A percentile compares a stretch with the other conserved stretches of the same genome.
Evolutionary conservation across 2,113 vertebrate genomes (phyloP).

Genomic region (Grammomys surdaster): DNA sequence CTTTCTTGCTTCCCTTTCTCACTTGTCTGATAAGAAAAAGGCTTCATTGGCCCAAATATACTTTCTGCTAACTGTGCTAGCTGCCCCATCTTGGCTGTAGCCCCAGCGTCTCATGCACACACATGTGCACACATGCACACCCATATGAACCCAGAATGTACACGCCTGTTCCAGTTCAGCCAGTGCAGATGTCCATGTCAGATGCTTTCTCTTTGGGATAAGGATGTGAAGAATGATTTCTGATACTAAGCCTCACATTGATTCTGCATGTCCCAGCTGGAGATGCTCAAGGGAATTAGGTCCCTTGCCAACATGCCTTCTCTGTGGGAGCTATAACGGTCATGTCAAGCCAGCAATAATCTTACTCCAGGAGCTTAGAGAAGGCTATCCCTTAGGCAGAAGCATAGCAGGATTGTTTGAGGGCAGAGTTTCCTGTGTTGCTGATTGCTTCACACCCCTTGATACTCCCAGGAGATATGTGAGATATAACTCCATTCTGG

Average conservation of each 20-base stretch:
- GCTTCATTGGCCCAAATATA: neutral
- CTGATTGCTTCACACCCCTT: neutral
- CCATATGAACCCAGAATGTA: neutral
- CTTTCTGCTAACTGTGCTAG: neutral
- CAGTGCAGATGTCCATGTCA: rapidly evolving
- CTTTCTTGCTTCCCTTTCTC: neutral
- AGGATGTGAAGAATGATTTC: neutral
- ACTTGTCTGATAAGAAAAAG: neutral
- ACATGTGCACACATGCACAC: rapidly evolving
- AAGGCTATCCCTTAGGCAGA: neutral
- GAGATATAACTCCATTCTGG: neutral
- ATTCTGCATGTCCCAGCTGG: neutral
- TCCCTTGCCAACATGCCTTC: rapidly evolving
- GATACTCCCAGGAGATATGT: neutral
- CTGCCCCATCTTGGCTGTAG: no score
- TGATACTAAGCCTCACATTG: neutral
- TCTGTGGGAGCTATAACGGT: no score
- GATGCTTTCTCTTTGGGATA: neutral
- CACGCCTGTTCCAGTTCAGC: neutral
- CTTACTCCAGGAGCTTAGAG: neutral
- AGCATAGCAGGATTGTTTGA: neutral
- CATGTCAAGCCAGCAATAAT: neutral
- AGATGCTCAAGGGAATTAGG: neutral
- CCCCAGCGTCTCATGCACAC: rapidly evolving
- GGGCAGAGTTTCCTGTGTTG: neutral